Conservation (phyloP, 2,113 vertebrate genomes). For the Festucalex cinctus region DNA sequence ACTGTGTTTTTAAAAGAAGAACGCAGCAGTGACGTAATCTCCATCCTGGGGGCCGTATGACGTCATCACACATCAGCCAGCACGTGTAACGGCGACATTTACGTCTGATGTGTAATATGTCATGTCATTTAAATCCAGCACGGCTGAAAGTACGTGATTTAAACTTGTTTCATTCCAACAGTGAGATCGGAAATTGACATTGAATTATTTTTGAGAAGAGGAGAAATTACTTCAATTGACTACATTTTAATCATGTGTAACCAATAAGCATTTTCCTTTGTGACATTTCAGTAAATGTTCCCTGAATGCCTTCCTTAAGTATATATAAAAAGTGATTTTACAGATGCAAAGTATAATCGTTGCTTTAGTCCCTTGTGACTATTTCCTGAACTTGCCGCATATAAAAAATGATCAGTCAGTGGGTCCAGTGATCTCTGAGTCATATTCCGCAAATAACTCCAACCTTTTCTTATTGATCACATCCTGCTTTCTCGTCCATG, state of each 20-base stretch:
- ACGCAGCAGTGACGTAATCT: constrained; percentile 20
- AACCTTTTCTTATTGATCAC: constrained; percentile 1
- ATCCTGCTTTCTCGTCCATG: background rate
- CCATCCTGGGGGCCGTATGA: constrained; percentile 9
- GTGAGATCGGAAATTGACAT: too few species aligned
- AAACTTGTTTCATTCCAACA: too few species aligned
- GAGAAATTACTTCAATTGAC: too few species aligned
- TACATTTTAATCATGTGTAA: too few species aligned
- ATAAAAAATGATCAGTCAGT: background rate
- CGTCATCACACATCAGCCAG: constrained; percentile 14
- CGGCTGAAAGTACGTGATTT: too few species aligned
- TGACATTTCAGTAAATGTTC: too few species aligned
- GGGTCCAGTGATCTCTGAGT: background rate
- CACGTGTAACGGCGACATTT: background rate
- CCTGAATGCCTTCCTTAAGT: too few species aligned
- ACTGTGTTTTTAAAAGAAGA: background rate
- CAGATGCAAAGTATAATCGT: background rate
- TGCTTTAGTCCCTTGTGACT: background rate
- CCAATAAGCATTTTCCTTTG: too few species aligned
- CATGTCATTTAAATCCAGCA: background rate
- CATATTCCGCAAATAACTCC: background rate
- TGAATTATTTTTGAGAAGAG: too few species aligned
- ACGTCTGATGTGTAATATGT: background rate
- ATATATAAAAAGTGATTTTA: too few species aligned
- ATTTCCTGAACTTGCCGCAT: background rate